Evolutionary conservation across 1,140 invertebrate species (phyloP), one percentile per base, ranked within the genome.

Genomic region (Magallana angulata): DNA sequence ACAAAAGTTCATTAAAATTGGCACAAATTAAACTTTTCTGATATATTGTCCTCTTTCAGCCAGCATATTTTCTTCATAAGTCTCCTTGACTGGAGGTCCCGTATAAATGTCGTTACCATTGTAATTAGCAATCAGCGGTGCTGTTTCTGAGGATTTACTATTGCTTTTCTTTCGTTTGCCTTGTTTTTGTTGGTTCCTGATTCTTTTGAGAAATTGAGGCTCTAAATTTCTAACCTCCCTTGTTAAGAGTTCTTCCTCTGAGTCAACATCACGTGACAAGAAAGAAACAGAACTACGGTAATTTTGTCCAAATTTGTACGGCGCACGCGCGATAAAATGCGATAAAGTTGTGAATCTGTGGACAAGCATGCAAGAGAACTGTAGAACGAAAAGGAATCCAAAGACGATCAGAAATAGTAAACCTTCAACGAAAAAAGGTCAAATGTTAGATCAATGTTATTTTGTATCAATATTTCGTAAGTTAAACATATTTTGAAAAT

Each of bases 301-400:
- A 9, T 82, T 90, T 11, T 87, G 88, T 7, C 91, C 90, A 82
- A 88, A 91, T 57, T 82, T 89, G 88, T 92, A 93, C 0, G 92
- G 92, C 1, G 92, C 91, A 56, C 93, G 83, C 9, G 92, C 93
- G 1, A 99, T 95, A 92, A 99, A 99, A 94, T 99, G 99, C 0
- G 98, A 98, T 56, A 99, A 95, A 4, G 99, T 99, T 92, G 98
- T 98, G 93, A 99, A 99, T 90, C 95, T 91, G 88, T 96, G 95
- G 7, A 95, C 91, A 57, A 95, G 82, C 95, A 96, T 96, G 12
- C 93, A 92, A 7, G 95, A 64, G 87, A 96, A 94, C 88, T 96
- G 95, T 48, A 95, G 90, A 11, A 95, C 86, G 24, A 96, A 91
- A 14, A 95, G 91, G 2, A 94, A 58, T 30, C 93, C 94, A 85